Percentiles rank a stretch among this genome's conserved stretches.
Evolutionary conservation across 1,140 invertebrate genomes (phyloP).

Genomic region (Danaus melanippus): DNA sequence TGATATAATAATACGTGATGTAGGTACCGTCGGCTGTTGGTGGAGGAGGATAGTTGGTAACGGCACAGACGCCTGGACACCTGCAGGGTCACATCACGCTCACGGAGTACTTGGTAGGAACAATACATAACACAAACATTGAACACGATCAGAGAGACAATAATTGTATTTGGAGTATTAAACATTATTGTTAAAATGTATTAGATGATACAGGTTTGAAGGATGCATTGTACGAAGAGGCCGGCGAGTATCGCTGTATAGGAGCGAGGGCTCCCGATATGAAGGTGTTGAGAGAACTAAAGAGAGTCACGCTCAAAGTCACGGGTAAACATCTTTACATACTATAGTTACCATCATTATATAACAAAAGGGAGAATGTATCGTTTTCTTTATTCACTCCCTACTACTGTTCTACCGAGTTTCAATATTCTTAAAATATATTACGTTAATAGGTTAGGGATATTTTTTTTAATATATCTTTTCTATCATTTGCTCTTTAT

Average conservation of each 20-base stretch:
- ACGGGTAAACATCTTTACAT: slow-evolving; percentile 33
- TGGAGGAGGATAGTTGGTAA: slow-evolving; percentile 59
- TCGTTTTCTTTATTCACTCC: too few species aligned
- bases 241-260: slow-evolving; percentile 59
- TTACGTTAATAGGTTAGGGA: too few species aligned
- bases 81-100: slow-evolving; percentile 55
- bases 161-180: too few species aligned
- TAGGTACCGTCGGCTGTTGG: slow-evolving; percentile 62
- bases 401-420: too few species aligned
- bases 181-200: not conserved
- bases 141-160: too few species aligned
- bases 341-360: too few species aligned
- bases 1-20: not conserved
- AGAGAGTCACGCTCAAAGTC: slow-evolving; percentile 53
- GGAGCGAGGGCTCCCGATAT: slow-evolving; percentile 48
- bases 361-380: too few species aligned
- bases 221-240: slow-evolving; percentile 58
- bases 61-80: slow-evolving; percentile 48
- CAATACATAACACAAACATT: not conserved
- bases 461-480: too few species aligned
- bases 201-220: slow-evolving; percentile 43
- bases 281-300: slow-evolving; percentile 47
- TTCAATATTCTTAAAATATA: too few species aligned
- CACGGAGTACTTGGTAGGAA: slow-evolving; percentile 54
- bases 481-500: not conserved